Evolutionary conservation across 2,113 vertebrate species (phyloP).

Genomic region (Dasyornis broadbenti): DNA sequence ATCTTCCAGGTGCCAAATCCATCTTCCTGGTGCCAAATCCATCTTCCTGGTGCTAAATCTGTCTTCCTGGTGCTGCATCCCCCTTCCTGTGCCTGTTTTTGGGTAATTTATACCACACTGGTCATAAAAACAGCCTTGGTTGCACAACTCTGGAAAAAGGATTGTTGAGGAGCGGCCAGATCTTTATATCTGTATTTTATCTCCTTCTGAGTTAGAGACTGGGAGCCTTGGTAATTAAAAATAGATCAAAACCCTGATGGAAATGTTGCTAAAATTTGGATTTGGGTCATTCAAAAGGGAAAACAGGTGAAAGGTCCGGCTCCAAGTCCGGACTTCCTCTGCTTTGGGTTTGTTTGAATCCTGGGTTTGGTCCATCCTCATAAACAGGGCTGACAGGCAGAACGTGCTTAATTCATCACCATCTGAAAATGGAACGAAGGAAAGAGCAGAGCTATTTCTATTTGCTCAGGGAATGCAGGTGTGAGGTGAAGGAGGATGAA

Average conservation of each 20-base stretch:
- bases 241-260: neutral
- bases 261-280: neutral
- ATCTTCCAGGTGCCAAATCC: neutral
- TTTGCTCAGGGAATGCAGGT: neutral
- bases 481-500: neutral
- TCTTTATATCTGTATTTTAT: neutral
- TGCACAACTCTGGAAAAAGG: neutral
- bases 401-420: neutral
- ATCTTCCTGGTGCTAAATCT: neutral
- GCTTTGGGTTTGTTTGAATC: neutral
- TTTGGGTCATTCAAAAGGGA: neutral
- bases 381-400: slow-evolving; percentile 25
- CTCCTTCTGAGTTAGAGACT: neutral
- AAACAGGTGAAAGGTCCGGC: neutral
- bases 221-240: neutral
- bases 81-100: neutral
- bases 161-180: neutral
- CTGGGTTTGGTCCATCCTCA: neutral
- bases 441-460: neutral
- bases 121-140: neutral
- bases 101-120: neutral
- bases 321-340: neutral
- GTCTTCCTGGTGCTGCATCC: neutral
- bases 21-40: neutral
- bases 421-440: neutral